Conservation (phyloP, 2,888 invertebrate species). For the Lomographa bimaculata region DNA sequence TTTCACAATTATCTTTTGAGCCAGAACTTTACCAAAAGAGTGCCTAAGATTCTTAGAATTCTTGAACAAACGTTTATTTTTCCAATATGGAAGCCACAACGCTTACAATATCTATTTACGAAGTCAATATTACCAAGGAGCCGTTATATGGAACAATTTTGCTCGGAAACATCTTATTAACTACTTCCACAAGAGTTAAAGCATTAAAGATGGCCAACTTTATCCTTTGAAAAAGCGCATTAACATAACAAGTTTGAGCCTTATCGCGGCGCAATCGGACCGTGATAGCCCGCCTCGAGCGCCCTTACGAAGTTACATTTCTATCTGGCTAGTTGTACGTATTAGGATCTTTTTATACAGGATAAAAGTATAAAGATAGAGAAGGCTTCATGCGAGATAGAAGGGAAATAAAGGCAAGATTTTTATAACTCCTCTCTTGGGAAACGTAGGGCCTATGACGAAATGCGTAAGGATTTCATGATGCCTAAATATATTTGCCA, state of each 20-base stretch:
- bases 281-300: slow-evolving; percentile 29
- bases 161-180: slow-evolving; percentile 19
- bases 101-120: slow-evolving; percentile 11
- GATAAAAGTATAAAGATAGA: slow-evolving; percentile 24
- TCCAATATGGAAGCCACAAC: not conserved
- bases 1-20: no score
- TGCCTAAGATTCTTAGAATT: no score
- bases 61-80: no score
- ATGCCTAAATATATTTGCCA: slow-evolving; percentile 9
- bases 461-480: slow-evolving; percentile 11
- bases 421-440: slow-evolving; percentile 20
- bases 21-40: no score
- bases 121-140: slow-evolving; percentile 11
- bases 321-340: slow-evolving; percentile 25
- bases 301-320: slow-evolving; percentile 22
- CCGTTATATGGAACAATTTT: slow-evolving; percentile 16
- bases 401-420: slow-evolving; percentile 20
- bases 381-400: slow-evolving; percentile 3
- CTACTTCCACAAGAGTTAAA: slow-evolving; percentile 24
- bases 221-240: slow-evolving; percentile 36
- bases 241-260: slow-evolving; percentile 34
- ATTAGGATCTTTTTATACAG: slow-evolving; percentile 25
- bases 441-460: slow-evolving; percentile 14
- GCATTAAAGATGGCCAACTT: slow-evolving; percentile 30
- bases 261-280: slow-evolving; percentile 30